Percentiles rank a stretch among this genome's conserved stretches.
Evolutionary conservation across 1,140 invertebrate genomes (phyloP).

Genomic region (Diorhabda carinulata): DNA sequence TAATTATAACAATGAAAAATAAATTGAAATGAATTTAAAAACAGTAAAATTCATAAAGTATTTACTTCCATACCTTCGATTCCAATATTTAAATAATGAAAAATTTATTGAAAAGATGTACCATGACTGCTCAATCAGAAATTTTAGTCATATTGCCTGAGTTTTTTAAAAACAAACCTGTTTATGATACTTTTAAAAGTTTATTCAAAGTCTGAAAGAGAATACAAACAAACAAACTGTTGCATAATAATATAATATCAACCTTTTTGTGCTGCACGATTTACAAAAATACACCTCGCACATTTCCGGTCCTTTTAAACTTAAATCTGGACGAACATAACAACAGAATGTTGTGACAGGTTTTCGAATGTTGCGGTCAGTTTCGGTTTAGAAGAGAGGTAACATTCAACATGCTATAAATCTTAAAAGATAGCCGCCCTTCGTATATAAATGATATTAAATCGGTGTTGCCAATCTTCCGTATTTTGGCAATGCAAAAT

Average conservation of each 20-base stretch:
- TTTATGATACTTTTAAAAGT: too few species aligned
- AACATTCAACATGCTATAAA: constrained; percentile 18
- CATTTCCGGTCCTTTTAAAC: constrained; percentile 14
- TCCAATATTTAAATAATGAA: too few species aligned
- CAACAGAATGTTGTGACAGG: constrained; percentile 22
- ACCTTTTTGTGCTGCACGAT: constrained; percentile 2
- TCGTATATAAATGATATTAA: not conserved
- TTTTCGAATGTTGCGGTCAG: constrained; percentile 20
- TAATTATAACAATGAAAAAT: too few species aligned
- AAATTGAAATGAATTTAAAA: too few species aligned
- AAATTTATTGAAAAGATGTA: too few species aligned
- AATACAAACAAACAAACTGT: not conserved
- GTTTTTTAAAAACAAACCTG: too few species aligned
- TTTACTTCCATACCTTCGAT: too few species aligned
- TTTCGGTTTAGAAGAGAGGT: not conserved
- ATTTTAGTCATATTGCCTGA: too few species aligned
- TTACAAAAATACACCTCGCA: constrained; percentile 16
- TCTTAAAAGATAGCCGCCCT: constrained; percentile 5
- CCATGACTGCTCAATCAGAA: too few species aligned
- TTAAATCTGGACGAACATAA: not conserved
- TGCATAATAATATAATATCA: not conserved
- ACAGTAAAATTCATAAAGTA: too few species aligned
- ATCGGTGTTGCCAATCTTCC: not conserved
- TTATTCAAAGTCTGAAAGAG: too few species aligned
- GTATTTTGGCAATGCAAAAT: not conserved